These are phyloP conservation scores for Fragum sueziense DNA, from an alignment of 2,888 invertebrate species.

Conservation along the genomic window DNA sequence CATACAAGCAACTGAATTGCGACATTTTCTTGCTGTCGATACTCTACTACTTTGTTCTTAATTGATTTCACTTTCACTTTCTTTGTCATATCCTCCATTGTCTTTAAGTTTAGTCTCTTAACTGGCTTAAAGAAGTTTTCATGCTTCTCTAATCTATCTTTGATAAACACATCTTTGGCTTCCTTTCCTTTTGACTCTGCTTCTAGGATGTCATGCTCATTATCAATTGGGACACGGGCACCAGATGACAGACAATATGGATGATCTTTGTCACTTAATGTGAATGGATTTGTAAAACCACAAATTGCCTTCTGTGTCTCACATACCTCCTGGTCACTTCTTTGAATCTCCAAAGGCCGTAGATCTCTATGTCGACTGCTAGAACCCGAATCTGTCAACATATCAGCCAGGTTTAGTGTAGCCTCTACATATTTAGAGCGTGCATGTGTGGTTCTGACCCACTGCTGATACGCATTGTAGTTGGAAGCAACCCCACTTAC, in stretches of 20 bases:
- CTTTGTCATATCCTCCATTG: no score
- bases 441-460: slow-evolving; percentile 44
- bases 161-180: no score
- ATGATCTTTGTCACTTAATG: slow-evolving; percentile 31
- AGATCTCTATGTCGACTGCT: slow-evolving; percentile 45
- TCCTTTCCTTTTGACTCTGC: no score
- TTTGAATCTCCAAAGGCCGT: slow-evolving; percentile 49
- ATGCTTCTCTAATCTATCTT: no score
- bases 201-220: no score
- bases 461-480: slow-evolving; percentile 53
- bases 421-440: slow-evolving; percentile 35
- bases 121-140: no score
- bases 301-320: slow-evolving; percentile 40
- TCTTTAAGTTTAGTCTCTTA: no score
- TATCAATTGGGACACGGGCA: no score
- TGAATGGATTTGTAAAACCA: slow-evolving; percentile 56
- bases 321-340: slow-evolving; percentile 34
- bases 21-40: no score
- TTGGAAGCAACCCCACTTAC: slow-evolving; percentile 47
- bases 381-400: slow-evolving; percentile 24
- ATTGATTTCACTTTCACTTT: no score
- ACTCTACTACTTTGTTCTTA: no score
- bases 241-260: slow-evolving; percentile 37
- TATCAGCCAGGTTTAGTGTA: slow-evolving; percentile 47
- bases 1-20: no score